phyloP scores from a whole-genome alignment of 2,888 invertebrate genomes.

The Phania funesta region DNA sequence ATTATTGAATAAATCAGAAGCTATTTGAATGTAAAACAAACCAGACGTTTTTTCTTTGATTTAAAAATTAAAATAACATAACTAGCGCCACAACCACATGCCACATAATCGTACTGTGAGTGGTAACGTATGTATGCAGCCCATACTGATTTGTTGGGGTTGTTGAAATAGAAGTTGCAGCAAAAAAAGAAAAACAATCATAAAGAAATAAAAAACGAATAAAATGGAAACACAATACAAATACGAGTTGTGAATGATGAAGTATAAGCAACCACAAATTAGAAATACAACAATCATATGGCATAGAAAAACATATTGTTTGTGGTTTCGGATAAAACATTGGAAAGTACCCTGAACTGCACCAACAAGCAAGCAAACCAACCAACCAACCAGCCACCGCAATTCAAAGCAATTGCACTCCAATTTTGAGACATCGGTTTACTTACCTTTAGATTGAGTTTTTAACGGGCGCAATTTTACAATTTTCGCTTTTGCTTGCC shows the following conservation, averaged over 20 bases:
- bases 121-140: neutral
- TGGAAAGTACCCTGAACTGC: conserved; percentile 37
- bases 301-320: conserved; percentile 50
- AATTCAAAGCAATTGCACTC: conserved; percentile 43
- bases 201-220: conserved; percentile 37
- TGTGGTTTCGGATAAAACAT: conserved; percentile 43
- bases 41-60: no score
- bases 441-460: conserved; percentile 27
- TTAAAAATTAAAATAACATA: no score
- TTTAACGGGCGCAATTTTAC: conserved; percentile 14
- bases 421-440: conserved; percentile 22
- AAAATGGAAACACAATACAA: conserved; percentile 35
- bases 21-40: no score
- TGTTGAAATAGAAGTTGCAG: conserved; percentile 54
- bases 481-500: conserved; percentile 34
- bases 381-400: conserved; percentile 12
- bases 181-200: conserved; percentile 30
- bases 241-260: conserved; percentile 65
- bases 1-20: no score
- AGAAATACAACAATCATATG: conserved; percentile 45
- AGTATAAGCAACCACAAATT: conserved; percentile 63
- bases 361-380: conserved; percentile 11
- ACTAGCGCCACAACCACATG: conserved; percentile 55
- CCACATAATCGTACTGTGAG: conserved; percentile 27
- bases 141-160: conserved; percentile 31